Evolutionary conservation across 2,888 invertebrate genomes (phyloP).

Genomic region (Trisateles emortualis): DNA sequence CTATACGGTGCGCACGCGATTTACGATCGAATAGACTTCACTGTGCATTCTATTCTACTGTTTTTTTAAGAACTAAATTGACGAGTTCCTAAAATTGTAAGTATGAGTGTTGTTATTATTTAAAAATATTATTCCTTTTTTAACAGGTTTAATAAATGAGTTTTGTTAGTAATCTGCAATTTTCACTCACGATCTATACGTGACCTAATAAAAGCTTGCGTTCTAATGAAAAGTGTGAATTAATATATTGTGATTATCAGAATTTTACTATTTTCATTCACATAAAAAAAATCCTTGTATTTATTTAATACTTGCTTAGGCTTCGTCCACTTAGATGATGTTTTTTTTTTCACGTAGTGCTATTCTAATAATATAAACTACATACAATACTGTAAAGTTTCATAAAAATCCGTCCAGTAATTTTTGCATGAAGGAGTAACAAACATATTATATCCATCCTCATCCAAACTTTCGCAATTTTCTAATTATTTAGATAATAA

Average conservation of each 20-base stretch:
- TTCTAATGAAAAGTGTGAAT: not conserved
- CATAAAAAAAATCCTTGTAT: too few species aligned
- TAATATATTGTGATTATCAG: not conserved
- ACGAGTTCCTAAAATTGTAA: constrained; percentile 18
- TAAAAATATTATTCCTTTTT: not conserved
- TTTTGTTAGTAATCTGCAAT: not conserved
- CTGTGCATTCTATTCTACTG: constrained; percentile 38
- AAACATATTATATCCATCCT: too few species aligned
- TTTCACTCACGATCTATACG: not conserved
- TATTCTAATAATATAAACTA: too few species aligned
- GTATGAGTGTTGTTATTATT: constrained; percentile 2
- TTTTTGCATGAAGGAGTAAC: too few species aligned
- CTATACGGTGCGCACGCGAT: constrained; percentile 65
- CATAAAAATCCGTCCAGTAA: too few species aligned
- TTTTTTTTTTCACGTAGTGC: too few species aligned
- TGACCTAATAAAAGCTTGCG: not conserved
- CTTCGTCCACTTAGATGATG: too few species aligned
- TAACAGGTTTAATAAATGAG: not conserved
- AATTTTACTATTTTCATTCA: too few species aligned
- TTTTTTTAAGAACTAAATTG: constrained; percentile 15
- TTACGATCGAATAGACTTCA: constrained; percentile 24
- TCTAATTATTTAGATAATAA: too few species aligned
- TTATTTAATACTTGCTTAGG: too few species aligned
- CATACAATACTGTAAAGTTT: too few species aligned
- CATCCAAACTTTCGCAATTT: too few species aligned